Conservation (phyloP, 2,888 invertebrate species). For the Cantharis nigra region DNA sequence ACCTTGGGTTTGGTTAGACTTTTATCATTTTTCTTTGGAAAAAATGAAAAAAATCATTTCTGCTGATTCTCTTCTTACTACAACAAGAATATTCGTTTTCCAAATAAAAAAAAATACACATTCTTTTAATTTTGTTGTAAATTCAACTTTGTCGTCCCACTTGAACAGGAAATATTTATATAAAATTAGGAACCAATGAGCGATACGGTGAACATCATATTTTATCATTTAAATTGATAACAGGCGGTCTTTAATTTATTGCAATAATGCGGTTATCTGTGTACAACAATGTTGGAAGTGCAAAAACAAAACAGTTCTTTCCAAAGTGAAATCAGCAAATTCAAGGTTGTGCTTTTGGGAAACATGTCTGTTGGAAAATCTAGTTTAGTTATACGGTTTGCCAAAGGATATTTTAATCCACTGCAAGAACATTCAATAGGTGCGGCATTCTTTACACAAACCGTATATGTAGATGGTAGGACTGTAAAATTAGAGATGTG, state of each 20-base stretch:
- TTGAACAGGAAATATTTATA: not conserved
- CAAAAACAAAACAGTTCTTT: constrained; percentile 93
- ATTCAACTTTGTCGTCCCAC: not conserved
- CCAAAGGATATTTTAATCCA: constrained; percentile 99
- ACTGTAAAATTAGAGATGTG: constrained; percentile 99
- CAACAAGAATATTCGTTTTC: no score
- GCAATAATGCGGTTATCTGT: not conserved
- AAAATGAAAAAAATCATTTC: no score
- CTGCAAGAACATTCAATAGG: constrained; percentile 99
- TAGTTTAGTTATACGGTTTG: constrained; percentile 97
- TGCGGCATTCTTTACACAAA: constrained; percentile 99
- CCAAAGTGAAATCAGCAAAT: constrained; percentile 98
- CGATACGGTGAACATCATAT: not conserved
- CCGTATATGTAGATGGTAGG: constrained; percentile 96
- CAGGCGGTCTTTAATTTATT: not conserved
- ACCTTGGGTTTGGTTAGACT: no score
- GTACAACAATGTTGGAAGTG: constrained; percentile 66
- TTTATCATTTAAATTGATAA: not conserved
- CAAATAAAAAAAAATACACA: no score
- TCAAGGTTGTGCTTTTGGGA: constrained; percentile 97
- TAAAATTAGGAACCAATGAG: not conserved
- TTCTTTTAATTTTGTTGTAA: no score
- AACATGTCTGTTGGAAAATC: constrained; percentile 99
- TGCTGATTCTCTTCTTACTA: no score
- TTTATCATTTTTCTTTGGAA: no score